Evolutionary conservation across 1,140 invertebrate species (phyloP).

Genomic region (Delia radicum): DNA sequence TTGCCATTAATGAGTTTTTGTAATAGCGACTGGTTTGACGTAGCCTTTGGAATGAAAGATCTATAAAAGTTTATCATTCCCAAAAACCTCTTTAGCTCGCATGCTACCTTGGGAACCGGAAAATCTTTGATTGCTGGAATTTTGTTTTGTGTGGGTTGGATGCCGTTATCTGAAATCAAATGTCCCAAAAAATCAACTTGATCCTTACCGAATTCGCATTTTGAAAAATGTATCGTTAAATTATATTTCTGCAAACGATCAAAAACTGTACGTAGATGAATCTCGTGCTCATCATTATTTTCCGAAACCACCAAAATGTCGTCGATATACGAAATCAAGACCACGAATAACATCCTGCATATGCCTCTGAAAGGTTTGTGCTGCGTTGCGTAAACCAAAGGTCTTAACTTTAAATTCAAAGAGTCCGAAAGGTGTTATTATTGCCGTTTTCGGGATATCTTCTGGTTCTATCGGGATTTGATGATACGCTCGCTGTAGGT

Average conservation of each 20-base stretch:
- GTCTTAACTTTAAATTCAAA: slow-evolving; percentile 47
- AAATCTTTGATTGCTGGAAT: not conserved
- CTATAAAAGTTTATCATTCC: not conserved
- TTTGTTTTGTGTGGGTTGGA: not conserved
- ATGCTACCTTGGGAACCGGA: not conserved
- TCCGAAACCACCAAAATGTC: slow-evolving; percentile 59
- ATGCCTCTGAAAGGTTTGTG: slow-evolving; percentile 57
- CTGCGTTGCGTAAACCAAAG: slow-evolving; percentile 49
- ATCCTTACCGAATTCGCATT: slow-evolving; percentile 38
- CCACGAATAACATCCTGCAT: slow-evolving; percentile 55
- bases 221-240: slow-evolving; percentile 36
- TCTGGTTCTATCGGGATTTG: slow-evolving; percentile 49
- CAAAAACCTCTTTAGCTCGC: not conserved
- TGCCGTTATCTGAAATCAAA: not conserved
- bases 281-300: slow-evolving; percentile 38
- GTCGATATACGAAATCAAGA: slow-evolving; percentile 51
- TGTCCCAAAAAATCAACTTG: slow-evolving; percentile 34
- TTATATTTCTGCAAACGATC: slow-evolving; percentile 33
- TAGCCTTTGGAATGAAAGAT: not conserved
- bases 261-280: slow-evolving; percentile 37
- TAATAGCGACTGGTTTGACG: not conserved
- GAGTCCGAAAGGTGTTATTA: slow-evolving; percentile 49
- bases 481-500: slow-evolving; percentile 58
- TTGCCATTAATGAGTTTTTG: not conserved
- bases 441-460: slow-evolving; percentile 51